Evolutionary conservation across 1,140 invertebrate genomes (phyloP).

Genomic region (Euwallacea fornicatus): DNA sequence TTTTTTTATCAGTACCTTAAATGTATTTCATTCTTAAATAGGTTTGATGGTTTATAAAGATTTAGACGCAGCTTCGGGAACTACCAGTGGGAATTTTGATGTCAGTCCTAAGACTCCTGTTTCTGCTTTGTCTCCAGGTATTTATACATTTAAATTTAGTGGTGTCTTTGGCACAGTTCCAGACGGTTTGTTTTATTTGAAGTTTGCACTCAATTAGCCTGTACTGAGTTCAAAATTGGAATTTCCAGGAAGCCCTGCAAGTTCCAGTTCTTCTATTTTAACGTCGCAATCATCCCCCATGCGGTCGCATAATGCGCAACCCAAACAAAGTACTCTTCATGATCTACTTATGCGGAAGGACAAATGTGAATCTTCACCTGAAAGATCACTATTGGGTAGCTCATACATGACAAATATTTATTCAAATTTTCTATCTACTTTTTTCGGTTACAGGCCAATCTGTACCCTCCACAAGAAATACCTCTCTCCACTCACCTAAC

Average conservation of each 20-base stretch:
- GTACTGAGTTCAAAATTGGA: slow-evolving; percentile 1
- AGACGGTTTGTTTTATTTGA: slow-evolving; percentile 27
- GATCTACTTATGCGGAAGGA: slow-evolving; percentile 67
- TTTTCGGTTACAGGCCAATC: slow-evolving; percentile 31
- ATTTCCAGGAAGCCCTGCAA: slow-evolving; percentile 50
- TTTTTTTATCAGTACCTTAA: background rate
- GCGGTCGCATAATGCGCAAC: slow-evolving; percentile 52
- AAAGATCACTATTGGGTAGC: slow-evolving; percentile 58
- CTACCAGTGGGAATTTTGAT: slow-evolving; percentile 54
- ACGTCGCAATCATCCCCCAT: slow-evolving; percentile 38
- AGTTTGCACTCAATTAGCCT: slow-evolving; percentile 35
- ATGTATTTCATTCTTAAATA: background rate
- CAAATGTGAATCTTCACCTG: slow-evolving; percentile 58
- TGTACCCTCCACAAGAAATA: slow-evolving; percentile 24
- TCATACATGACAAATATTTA: background rate
- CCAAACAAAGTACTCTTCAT: slow-evolving; percentile 60
- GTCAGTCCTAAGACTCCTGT: slow-evolving; percentile 55
- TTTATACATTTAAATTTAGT: background rate
- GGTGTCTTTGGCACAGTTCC: background rate
- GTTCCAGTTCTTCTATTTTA: slow-evolving; percentile 39
- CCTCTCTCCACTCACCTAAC: slow-evolving; percentile 29
- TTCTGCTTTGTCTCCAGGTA: slow-evolving; percentile 59
- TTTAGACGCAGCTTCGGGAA: slow-evolving; percentile 42
- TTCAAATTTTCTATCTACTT: background rate
- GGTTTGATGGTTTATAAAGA: slow-evolving; percentile 48